These are phyloP conservation scores for Drosophila lacteicornis DNA, from an alignment of 1,140 invertebrate species.

Conservation along the genomic window DNA sequence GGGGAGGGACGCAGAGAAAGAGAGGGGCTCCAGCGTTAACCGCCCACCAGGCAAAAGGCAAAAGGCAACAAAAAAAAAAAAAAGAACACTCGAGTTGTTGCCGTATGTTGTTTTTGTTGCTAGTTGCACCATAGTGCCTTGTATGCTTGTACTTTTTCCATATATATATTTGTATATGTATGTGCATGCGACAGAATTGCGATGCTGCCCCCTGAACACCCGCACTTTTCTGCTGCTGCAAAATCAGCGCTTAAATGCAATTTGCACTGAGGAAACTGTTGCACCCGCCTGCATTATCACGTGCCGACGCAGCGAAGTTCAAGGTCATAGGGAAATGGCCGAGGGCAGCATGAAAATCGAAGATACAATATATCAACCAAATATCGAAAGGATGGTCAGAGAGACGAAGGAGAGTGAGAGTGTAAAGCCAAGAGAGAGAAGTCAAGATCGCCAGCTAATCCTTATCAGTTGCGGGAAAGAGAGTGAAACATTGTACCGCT, in stretches of 20 bases:
- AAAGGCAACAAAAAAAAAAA: slow-evolving; percentile 12
- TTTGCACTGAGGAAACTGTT: slow-evolving; percentile 47
- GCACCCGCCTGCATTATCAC: slow-evolving; percentile 39
- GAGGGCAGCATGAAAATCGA: slow-evolving; percentile 14
- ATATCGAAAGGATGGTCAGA: slow-evolving; percentile 21
- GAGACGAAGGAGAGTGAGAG: slow-evolving; percentile 1
- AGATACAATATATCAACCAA: slow-evolving; percentile 11
- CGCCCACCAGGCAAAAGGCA: slow-evolving; percentile 70
- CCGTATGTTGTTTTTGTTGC: slow-evolving; percentile 51
- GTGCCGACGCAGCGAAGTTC: slow-evolving; percentile 61
- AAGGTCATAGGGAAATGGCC: slow-evolving; percentile 63
- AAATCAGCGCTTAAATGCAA: slow-evolving; percentile 45
- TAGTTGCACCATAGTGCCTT: slow-evolving; percentile 51
- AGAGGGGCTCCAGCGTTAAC: slow-evolving; percentile 55
- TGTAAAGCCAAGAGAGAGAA: not conserved
- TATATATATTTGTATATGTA: slow-evolving; percentile 13
- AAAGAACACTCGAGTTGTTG: slow-evolving; percentile 34
- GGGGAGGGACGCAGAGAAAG: slow-evolving; percentile 22
- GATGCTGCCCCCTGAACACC: slow-evolving; percentile 20
- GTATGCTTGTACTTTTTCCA: slow-evolving; percentile 24
- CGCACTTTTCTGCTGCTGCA: slow-evolving; percentile 26
- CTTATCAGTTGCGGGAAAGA: slow-evolving; percentile 16
- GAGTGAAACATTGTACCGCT: slow-evolving; percentile 29
- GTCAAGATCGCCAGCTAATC: slow-evolving; percentile 28
- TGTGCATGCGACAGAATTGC: slow-evolving; percentile 46